Percentiles rank a stretch among this genome's conserved stretches.
phyloP scores from a whole-genome alignment of 2,113 vertebrate genomes.

The Lamprologus ornatipinnis region DNA sequence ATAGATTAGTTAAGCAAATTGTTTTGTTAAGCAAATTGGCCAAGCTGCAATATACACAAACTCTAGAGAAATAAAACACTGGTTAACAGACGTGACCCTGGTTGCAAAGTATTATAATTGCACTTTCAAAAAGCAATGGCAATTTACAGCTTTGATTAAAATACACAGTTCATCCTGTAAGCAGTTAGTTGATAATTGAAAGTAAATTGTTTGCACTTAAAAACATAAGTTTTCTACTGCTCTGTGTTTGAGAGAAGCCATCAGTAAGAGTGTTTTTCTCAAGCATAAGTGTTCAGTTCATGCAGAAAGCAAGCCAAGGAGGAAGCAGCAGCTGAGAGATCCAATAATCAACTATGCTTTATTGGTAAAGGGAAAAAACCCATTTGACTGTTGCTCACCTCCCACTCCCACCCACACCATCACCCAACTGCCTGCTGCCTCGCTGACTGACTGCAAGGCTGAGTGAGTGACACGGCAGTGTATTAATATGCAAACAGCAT shows the following conservation, averaged over 20 bases:
- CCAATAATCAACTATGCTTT: conserved; percentile 35
- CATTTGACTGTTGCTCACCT: conserved; percentile 25
- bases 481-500: conserved; percentile 90
- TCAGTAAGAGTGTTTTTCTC: not conserved
- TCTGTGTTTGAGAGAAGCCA: not conserved
- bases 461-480: conserved; percentile 78
- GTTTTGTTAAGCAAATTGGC: not conserved
- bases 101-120: not conserved
- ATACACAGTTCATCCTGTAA: not conserved
- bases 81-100: conserved; percentile 7
- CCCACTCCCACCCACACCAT: not conserved
- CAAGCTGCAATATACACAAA: not conserved
- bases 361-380: conserved; percentile 29
- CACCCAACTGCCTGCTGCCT: not conserved
- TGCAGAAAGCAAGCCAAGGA: not conserved
- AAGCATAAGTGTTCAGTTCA: conserved; percentile 9
- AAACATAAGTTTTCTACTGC: not conserved
- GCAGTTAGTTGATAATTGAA: conserved; percentile 27
- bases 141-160: conserved; percentile 54
- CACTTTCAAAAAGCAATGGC: not conserved
- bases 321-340: conserved; percentile 18
- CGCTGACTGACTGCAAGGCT: conserved; percentile 34
- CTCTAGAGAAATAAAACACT: conserved; percentile 31
- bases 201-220: not conserved
- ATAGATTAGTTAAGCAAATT: not conserved